A percentile compares a stretch with the other conserved stretches of the same genome.
Conservation (phyloP, 2,888 invertebrate genomes). For the Mimachlamys varia region DNA sequence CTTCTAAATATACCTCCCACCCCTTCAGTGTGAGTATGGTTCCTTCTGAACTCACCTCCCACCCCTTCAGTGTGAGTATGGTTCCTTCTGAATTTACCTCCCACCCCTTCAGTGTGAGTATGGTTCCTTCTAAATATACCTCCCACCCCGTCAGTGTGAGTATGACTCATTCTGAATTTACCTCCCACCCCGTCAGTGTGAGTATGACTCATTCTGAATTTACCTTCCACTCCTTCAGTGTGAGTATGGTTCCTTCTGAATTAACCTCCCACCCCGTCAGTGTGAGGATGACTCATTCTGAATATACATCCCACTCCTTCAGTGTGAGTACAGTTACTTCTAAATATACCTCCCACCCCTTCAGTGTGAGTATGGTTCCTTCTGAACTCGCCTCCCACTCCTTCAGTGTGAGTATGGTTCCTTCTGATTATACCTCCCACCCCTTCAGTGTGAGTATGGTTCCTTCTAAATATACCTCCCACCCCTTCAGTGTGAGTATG, state of each 20-base stretch:
- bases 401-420: slow-evolving; percentile 56
- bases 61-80: slow-evolving; percentile 59
- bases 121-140: slow-evolving; percentile 57
- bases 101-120: slow-evolving; percentile 58
- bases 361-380: slow-evolving; percentile 54
- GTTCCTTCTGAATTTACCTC: slow-evolving; percentile 62
- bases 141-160: slow-evolving; percentile 59
- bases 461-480: slow-evolving; percentile 57
- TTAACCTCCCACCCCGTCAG: slow-evolving; percentile 62
- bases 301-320: slow-evolving; percentile 63
- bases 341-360: slow-evolving; percentile 61
- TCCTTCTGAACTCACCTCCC: slow-evolving; percentile 62
- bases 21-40: slow-evolving; percentile 59
- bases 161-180: slow-evolving; percentile 61
- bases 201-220: slow-evolving; percentile 60
- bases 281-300: slow-evolving; percentile 59
- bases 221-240: slow-evolving; percentile 60
- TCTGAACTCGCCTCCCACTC: slow-evolving; percentile 64
- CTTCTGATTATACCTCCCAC: slow-evolving; percentile 63
- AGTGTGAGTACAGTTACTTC: slow-evolving; percentile 51
- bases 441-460: slow-evolving; percentile 59
- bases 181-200: slow-evolving; percentile 61
- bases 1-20: slow-evolving; percentile 58
- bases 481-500: slow-evolving; percentile 59
- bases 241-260: slow-evolving; percentile 57